Conservation (phyloP, 2,888 invertebrate species). For the Orthosia cruda region DNA sequence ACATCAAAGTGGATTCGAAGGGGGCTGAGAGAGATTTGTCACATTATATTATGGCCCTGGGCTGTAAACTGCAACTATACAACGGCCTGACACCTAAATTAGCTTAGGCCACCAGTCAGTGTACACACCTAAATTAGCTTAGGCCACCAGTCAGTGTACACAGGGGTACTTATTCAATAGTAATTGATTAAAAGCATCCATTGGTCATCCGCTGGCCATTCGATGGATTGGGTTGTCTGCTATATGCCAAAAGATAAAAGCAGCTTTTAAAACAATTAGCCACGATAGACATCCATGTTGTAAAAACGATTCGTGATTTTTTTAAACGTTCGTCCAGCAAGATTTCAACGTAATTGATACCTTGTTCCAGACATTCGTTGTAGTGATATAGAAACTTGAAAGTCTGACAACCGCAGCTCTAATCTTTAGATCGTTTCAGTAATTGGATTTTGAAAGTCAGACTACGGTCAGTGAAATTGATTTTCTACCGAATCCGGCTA, state of each 20-base stretch:
- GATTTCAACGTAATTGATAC: no score
- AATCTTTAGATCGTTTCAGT: constrained; percentile 10
- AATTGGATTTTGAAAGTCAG: constrained; percentile 38
- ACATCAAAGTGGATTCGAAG: constrained; percentile 35
- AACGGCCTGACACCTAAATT: constrained; percentile 22
- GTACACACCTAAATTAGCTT: constrained; percentile 28
- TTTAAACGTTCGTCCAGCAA: no score
- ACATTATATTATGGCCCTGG: constrained; percentile 38
- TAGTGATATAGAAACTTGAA: constrained; percentile 15
- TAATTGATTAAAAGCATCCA: constrained; percentile 1
- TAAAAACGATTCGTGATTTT: not conserved
- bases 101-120: not conserved
- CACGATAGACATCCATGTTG: not conserved
- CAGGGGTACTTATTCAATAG: not conserved
- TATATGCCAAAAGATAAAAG: not conserved
- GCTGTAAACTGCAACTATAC: not conserved
- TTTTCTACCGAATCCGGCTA: not conserved
- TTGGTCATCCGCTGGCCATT: not conserved
- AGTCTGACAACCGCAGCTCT: constrained; percentile 13
- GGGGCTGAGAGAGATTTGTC: constrained; percentile 23
- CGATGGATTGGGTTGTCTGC: not conserved
- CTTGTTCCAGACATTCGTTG: not conserved
- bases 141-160: not conserved
- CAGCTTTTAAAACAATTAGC: constrained; percentile 2
- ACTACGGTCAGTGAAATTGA: constrained; percentile 25